Percentiles rank a stretch among this genome's conserved stretches.
Evolutionary conservation across 2,888 invertebrate species (phyloP).

Genomic region (Philereme vetulata): DNA sequence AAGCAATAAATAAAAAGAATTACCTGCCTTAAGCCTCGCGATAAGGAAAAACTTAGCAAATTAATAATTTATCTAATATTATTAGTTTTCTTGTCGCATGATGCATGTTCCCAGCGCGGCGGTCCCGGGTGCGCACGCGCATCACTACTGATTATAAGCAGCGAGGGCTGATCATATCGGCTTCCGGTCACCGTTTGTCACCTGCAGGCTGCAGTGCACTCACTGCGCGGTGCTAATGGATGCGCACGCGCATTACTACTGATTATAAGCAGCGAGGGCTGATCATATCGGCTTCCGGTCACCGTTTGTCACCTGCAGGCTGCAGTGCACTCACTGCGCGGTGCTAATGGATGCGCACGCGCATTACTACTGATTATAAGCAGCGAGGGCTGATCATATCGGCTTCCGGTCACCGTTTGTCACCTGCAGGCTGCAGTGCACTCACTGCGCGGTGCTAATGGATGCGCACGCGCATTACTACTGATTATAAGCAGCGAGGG

Average conservation of each 20-base stretch:
- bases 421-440: slow-evolving; percentile 1
- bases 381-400: slow-evolving; percentile 3
- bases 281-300: slow-evolving; percentile 17
- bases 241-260: background rate
- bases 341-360: too few species aligned
- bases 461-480: too few species aligned
- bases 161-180: slow-evolving; percentile 4
- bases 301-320: slow-evolving; percentile 9
- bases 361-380: background rate
- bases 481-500: background rate
- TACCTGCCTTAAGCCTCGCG: slow-evolving; percentile 3
- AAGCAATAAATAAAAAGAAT: slow-evolving; percentile 3
- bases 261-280: too few species aligned
- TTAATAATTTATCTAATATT: slow-evolving; percentile 12
- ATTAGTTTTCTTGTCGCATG: background rate
- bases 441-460: background rate
- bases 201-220: background rate
- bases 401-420: slow-evolving; percentile 13
- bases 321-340: background rate
- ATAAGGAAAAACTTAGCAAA: slow-evolving; percentile 13
- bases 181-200: slow-evolving; percentile 14
- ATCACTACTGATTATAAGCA: background rate
- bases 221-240: too few species aligned
- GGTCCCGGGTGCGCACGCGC: slow-evolving; percentile 4
- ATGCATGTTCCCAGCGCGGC: slow-evolving; percentile 1